A percentile compares a stretch with the other conserved stretches of the same genome.
Conservation (phyloP, 1,140 invertebrate genomes). For the Paracyclopina nana region DNA sequence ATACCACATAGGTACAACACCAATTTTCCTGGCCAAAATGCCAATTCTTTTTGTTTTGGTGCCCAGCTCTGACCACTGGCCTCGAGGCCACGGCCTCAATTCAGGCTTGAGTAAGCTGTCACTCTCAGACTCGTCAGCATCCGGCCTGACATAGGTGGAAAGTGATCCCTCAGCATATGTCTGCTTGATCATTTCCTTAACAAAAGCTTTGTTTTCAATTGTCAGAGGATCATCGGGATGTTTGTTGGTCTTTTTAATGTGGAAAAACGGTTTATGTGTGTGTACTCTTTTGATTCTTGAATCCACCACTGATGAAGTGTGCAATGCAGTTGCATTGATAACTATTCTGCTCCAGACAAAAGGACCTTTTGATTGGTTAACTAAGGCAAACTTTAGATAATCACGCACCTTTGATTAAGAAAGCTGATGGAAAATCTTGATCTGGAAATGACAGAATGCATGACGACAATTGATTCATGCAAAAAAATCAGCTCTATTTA, state of each 20-base stretch:
- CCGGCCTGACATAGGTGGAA: conserved; percentile 26
- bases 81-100: conserved; percentile 31
- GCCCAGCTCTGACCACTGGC: conserved; percentile 40
- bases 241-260: conserved; percentile 8
- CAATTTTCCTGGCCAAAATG: conserved; percentile 78
- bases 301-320: too few relatives aligned
- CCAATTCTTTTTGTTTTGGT: conserved; percentile 60
- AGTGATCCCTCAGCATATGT: conserved; percentile 33
- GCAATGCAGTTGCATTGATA: too few relatives aligned
- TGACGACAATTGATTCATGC: too few relatives aligned
- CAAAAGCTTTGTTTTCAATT: conserved; percentile 53
- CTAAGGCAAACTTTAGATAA: too few relatives aligned
- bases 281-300: conserved; percentile 1
- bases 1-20: conserved; percentile 72
- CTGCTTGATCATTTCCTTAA: conserved; percentile 52
- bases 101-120: conserved; percentile 28
- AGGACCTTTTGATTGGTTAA: too few relatives aligned
- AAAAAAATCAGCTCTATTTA: too few relatives aligned
- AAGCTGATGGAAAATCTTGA: too few relatives aligned
- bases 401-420: too few relatives aligned
- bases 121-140: too few relatives aligned
- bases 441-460: too few relatives aligned
- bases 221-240: conserved; percentile 40
- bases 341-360: too few relatives aligned
- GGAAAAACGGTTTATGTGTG: conserved; percentile 10